These are phyloP conservation scores for roundworm (Caenorhabditis elegans) DNA, from an alignment of 1,140 invertebrate genomes.

Conservation along the genomic window WBcel235 BX284602.5:7589501-7590000, in stretches of 20 bases:
- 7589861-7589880: neutral
- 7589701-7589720: conserved; percentile 8
- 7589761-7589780: neutral
- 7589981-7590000: conserved; percentile 15
- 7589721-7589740: conserved; percentile 10
- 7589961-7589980: neutral
- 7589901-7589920: neutral
- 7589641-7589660: no score
- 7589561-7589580: neutral
- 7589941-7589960: neutral
- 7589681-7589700: neutral
- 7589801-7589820: neutral
- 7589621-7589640: no score
- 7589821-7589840: neutral
- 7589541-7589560: neutral
- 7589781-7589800: neutral
- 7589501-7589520: neutral
- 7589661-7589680: no score
- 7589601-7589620: no score
- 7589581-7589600: no score
- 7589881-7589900: neutral
- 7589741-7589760: neutral
- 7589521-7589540: neutral
- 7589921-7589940: neutral
- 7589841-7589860: neutral